These are phyloP conservation scores for Labrus mixtus DNA, from an alignment of 2,113 vertebrate genomes.

Conservation along the genomic window DNA sequence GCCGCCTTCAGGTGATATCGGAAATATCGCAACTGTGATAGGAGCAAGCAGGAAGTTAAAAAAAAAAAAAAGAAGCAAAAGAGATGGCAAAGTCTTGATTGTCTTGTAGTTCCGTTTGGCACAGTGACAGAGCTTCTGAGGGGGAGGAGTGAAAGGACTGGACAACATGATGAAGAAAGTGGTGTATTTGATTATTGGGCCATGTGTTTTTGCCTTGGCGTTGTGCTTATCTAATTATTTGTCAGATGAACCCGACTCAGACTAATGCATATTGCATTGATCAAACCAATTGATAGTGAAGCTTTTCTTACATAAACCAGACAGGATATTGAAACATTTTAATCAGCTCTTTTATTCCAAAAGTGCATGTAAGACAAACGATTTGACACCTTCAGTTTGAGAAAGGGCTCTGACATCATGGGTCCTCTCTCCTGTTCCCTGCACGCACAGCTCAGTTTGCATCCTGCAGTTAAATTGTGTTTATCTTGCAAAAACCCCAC, in stretches of 20 bases:
- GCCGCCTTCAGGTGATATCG: conserved; percentile 64
- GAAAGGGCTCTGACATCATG: conserved; percentile 60
- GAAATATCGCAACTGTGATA: conserved; percentile 30
- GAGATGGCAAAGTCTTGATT: conserved; percentile 17
- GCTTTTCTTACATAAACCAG: too few relatives aligned
- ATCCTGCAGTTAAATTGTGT: background rate
- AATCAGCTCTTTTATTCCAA: background rate
- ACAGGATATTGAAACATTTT: background rate
- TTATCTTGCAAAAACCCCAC: conserved; percentile 12
- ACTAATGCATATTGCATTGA: conserved; percentile 9
- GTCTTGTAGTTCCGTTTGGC: background rate
- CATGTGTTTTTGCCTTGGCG: background rate
- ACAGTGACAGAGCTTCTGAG: conserved; percentile 12
- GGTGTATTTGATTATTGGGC: conserved; percentile 26
- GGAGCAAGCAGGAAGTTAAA: background rate
- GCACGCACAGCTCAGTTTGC: conserved; percentile 29
- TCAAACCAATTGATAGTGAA: background rate
- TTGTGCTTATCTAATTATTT: conserved; percentile 11
- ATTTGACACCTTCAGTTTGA: conserved; percentile 43
- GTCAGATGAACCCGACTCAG: background rate
- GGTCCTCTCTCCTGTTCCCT: conserved; percentile 40
- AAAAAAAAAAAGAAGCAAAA: background rate
- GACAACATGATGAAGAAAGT: conserved; percentile 41
- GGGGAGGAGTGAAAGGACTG: conserved; percentile 35
- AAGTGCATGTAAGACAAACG: background rate